phyloP scores from a whole-genome alignment of 2,888 invertebrate species.

The Bugulina stolonifera region DNA sequence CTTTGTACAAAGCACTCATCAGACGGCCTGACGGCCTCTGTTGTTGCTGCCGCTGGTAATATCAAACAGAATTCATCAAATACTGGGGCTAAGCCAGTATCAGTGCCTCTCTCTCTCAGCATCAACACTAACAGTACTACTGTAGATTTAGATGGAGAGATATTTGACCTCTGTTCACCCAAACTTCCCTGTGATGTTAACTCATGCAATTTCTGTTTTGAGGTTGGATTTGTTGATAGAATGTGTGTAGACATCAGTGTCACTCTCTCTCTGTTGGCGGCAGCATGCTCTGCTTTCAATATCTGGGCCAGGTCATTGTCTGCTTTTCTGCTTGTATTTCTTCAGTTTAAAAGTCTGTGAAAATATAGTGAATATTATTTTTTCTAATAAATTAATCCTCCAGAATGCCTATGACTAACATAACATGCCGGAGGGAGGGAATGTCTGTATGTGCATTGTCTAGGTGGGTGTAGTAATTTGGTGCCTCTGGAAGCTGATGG shows the following conservation, averaged over 20 bases:
- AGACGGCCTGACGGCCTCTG: neutral
- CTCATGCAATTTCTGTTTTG: conserved; percentile 13
- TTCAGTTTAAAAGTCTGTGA: no score
- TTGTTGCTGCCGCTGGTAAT: neutral
- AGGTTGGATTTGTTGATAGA: neutral
- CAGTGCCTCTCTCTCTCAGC: neutral
- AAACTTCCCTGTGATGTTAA: conserved; percentile 11
- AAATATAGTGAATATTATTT: no score
- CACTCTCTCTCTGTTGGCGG: neutral
- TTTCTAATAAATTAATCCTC: no score
- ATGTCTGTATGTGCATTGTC: no score
- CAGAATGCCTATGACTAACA: no score
- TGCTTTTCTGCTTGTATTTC: no score
- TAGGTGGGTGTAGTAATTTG: no score
- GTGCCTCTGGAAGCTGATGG: no score
- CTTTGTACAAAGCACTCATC: neutral
- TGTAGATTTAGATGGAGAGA: conserved; percentile 11
- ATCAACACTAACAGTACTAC: neutral
- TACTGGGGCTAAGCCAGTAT: neutral
- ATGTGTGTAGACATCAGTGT: no score
- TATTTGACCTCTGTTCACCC: conserved; percentile 19
- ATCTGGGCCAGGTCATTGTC: neutral
- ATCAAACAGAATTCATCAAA: neutral
- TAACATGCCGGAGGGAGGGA: no score
- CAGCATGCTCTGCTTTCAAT: neutral